Base-by-base conservation (phyloP, 1,140 invertebrate genomes). In the Hermetia illucens region DNA sequence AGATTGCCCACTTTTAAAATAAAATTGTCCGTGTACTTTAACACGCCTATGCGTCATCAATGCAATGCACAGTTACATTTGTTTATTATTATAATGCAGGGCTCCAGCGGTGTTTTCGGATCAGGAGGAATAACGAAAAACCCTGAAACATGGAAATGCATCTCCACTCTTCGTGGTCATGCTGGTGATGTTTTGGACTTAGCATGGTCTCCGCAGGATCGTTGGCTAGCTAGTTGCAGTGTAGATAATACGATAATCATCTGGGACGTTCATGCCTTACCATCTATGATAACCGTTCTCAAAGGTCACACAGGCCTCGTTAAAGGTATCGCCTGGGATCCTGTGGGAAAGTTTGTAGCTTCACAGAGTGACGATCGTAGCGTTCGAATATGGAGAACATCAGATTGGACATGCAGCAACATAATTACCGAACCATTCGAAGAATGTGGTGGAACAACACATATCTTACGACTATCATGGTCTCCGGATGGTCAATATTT, bases 321-420 rank as follows among this genome's bases (percentile, higher is more conserved):
- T 0, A 94, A 94, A 68, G 95, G 95, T 15, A 85, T 98, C 8
- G 81, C 87, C n/a, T 98, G 93, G 92, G 95, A 98, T 66, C 95
- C 95, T 1, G 79, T 72, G 21, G 93, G 94, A 1, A 93, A 93
- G 65, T 98, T 93, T 59, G 63, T 98, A 22, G 91, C 92, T 3
- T 89, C 89, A 18, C 94, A 96, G 63, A 92, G 91, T 3, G 93
- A 96, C 65, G 95, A 98, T 61, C 91, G 89, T 55, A 88, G 83
- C 24, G 62, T 98, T 5, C 69, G 86, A 54, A 78, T 98, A 18
- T 98, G 94, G 94, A 72, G 88, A 48, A 97, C 92, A 0, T 71
- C 73, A 4, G 91, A 97, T 58, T 98, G 94, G 94, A 71, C 79
- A 13, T 74, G 82, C 50, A 85, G 93, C 51, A 72, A 75, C 17